phyloP scores from a whole-genome alignment of 2,888 invertebrate genomes.

The Luperina nickerlii region DNA sequence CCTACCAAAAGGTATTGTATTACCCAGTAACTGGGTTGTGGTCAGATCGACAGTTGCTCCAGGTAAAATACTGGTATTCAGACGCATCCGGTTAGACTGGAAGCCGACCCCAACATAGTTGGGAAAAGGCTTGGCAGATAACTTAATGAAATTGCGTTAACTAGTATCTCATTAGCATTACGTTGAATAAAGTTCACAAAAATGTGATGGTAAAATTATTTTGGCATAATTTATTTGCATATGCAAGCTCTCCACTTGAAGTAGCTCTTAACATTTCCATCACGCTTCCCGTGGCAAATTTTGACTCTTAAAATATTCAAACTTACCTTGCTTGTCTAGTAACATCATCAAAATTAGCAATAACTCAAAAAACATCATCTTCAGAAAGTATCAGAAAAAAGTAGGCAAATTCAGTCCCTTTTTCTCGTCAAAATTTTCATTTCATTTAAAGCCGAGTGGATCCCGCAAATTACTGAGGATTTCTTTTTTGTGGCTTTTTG shows the following conservation, averaged over 20 bases:
- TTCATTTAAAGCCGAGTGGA: slow-evolving; percentile 85
- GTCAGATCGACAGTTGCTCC: too few species aligned
- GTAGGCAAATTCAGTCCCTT: slow-evolving; percentile 73
- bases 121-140: too few species aligned
- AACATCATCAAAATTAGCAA: slow-evolving; percentile 66
- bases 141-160: neutral
- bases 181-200: slow-evolving; percentile 19
- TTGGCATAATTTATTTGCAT: slow-evolving; percentile 20
- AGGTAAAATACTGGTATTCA: too few species aligned
- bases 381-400: slow-evolving; percentile 63
- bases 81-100: too few species aligned
- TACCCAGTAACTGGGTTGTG: too few species aligned
- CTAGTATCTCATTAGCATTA: slow-evolving; percentile 21
- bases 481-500: slow-evolving; percentile 83
- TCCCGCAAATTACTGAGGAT: slow-evolving; percentile 85
- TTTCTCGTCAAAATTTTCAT: slow-evolving; percentile 85
- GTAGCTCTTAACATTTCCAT: slow-evolving; percentile 41
- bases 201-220: slow-evolving; percentile 14
- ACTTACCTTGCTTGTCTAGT: slow-evolving; percentile 42
- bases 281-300: slow-evolving; percentile 26
- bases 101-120: too few species aligned
- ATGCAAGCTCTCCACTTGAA: slow-evolving; percentile 13
- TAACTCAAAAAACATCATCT: slow-evolving; percentile 72
- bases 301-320: slow-evolving; percentile 49
- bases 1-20: too few species aligned